phyloP scores from a whole-genome alignment of 2,888 invertebrate species.

The Ametastegia equiseti region DNA sequence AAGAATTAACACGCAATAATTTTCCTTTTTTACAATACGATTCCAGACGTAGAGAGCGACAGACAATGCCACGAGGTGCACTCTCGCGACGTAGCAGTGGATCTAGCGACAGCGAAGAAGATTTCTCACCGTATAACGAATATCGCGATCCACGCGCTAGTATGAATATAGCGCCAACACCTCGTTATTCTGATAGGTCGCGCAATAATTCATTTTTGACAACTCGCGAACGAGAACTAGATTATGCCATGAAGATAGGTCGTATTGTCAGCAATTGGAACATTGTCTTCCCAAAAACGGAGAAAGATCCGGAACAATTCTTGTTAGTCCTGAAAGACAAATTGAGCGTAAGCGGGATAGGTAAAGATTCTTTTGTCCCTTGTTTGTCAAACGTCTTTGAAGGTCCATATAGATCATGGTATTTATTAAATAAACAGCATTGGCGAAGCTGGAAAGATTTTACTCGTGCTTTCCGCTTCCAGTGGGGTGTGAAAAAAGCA shows the following conservation, averaged over 20 bases:
- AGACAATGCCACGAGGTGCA: conserved; percentile 6
- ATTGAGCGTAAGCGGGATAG: conserved; percentile 47
- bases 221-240: conserved; percentile 21
- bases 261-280: conserved; percentile 48
- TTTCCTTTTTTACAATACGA: neutral
- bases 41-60: neutral
- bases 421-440: conserved; percentile 49
- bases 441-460: conserved; percentile 52
- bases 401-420: conserved; percentile 45
- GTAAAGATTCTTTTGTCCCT: conserved; percentile 44
- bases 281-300: conserved; percentile 48
- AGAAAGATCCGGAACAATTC: conserved; percentile 52
- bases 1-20: neutral
- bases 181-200: neutral
- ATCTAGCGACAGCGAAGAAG: conserved; percentile 43
- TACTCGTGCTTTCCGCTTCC: conserved; percentile 48
- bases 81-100: conserved; percentile 35
- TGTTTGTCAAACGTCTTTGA: conserved; percentile 48
- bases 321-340: conserved; percentile 51
- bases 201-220: neutral
- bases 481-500: conserved; percentile 20
- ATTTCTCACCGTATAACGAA: neutral
- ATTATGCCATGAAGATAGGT: conserved; percentile 48
- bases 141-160: neutral
- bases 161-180: neutral